Base-by-base conservation (phyloP, 1,140 invertebrate genomes). In the Lycorma delicatula region DNA sequence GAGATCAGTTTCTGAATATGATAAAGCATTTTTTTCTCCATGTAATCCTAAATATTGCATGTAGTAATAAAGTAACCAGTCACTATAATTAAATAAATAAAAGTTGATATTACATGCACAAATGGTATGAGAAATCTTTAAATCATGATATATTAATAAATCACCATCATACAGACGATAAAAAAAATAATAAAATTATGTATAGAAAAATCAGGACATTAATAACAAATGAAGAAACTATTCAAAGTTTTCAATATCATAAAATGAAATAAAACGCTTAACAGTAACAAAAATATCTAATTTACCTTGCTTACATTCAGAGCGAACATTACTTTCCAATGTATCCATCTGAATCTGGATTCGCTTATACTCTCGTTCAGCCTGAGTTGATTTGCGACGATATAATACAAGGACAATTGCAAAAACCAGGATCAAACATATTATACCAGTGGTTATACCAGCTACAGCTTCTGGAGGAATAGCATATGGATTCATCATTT, bases 341-440 rank as follows among this genome's bases (percentile, higher is more conserved):
- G 93, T 97, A 64, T 98, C 96, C 90, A 99, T 97, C 74, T 99
- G 95, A 65, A 98, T 93, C 74, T 98, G 95, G 70, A 99, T 97
- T 27, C 95, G 82, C 72, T 95, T 96, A 72, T 97, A 97, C 70
- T 97, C 93, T 36, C 93, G 75, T 72, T 97, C 93, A 1, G 93
- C 93, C 73, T 96, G 91, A 2, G 92, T 96, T 47, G 89, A 94
- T 74, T 95, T 92, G 47, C 93, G 77, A 60, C 93, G 76, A 68
- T 94, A 95, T 63, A 94, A 83, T 27, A 94, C 81, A 34, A 97
- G 76, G 20, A 95, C 86, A 46, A 93, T 79, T 59, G 92, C 80
- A 66, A 93, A 87, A 29, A 96, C 78, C 25, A 94, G 77, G 23
- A 95, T 79, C 23, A 97, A 79, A 59, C 91, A 77, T 46, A 89